Conservation (phyloP, 2,113 vertebrate species). For the Hiodon alosoides region DNA sequence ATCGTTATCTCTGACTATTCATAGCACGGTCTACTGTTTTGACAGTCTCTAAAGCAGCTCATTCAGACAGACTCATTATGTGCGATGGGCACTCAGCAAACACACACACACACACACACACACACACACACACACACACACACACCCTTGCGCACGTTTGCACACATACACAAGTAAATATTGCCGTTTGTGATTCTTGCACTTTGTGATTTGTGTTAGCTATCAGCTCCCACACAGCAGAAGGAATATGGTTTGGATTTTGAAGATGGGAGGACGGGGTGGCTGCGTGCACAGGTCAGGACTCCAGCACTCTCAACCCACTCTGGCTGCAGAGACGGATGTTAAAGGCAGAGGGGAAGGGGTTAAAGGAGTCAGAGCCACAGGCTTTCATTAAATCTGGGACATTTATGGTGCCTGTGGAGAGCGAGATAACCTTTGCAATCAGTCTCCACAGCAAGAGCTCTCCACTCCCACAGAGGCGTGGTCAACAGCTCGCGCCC, state of each 20-base stretch:
- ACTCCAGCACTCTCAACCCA: not conserved
- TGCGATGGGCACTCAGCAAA: slow-evolving; percentile 21
- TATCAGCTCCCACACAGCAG: not conserved
- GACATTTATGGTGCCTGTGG: slow-evolving; percentile 19
- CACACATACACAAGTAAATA: slow-evolving; percentile 22
- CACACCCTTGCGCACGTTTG: slow-evolving; percentile 4
- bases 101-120: slow-evolving; percentile 15
- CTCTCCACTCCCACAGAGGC: not conserved
- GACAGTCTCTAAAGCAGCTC: slow-evolving; percentile 40
- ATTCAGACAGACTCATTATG: slow-evolving; percentile 25
- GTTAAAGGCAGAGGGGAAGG: slow-evolving; percentile 9
- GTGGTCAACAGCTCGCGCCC: not conserved
- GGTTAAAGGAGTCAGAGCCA: slow-evolving; percentile 6
- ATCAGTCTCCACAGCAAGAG: slow-evolving; percentile 7
- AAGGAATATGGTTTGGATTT: not conserved
- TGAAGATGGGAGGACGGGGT: no score
- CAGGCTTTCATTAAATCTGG: slow-evolving; percentile 25
- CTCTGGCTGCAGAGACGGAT: not conserved
- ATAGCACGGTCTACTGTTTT: slow-evolving; percentile 38
- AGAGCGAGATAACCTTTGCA: slow-evolving; percentile 24
- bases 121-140: slow-evolving; percentile 19
- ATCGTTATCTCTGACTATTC: slow-evolving; percentile 9
- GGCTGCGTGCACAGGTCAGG: not conserved
- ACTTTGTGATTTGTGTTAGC: not conserved
- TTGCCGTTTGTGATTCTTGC: not conserved